Percentiles rank a stretch among this genome's conserved stretches.
These are phyloP conservation scores for Pituophis catenifer DNA, from an alignment of 2,113 vertebrate genomes.

Conservation along the genomic window DNA sequence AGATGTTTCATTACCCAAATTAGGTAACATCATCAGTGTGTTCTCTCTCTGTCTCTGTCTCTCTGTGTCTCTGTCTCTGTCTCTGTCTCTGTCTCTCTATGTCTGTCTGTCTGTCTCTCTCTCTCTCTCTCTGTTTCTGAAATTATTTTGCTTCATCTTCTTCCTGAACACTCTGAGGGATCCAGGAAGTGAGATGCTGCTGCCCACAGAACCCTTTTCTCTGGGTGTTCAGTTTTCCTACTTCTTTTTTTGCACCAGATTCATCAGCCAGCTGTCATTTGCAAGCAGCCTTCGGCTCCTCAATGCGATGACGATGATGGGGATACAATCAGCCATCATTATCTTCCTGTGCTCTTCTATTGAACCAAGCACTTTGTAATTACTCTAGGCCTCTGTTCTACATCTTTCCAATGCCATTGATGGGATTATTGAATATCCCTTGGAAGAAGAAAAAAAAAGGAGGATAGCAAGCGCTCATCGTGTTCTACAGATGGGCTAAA, in stretches of 20 bases:
- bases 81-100: neutral
- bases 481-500: conserved; percentile 68
- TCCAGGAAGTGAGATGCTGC: conserved; percentile 42
- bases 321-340: conserved; percentile 66
- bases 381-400: conserved; percentile 67
- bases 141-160: neutral
- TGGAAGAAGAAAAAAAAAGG: conserved; percentile 61
- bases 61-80: too few species aligned
- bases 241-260: conserved; percentile 42
- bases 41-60: too few species aligned
- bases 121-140: neutral
- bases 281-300: conserved; percentile 57
- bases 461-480: conserved; percentile 64
- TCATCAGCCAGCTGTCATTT: conserved; percentile 63
- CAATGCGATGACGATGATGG: conserved; percentile 54
- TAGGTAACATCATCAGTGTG: neutral
- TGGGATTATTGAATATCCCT: conserved; percentile 70
- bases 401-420: conserved; percentile 66
- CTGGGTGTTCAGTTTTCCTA: conserved; percentile 59
- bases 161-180: conserved; percentile 45
- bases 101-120: too few species aligned
- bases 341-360: conserved; percentile 63
- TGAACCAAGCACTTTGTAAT: conserved; percentile 67
- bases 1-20: neutral
- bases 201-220: conserved; percentile 43